A percentile compares a stretch with the other conserved stretches of the same genome.
Evolutionary conservation across 2,113 vertebrate genomes (phyloP).

Genomic region (Pardalotus punctatus): DNA sequence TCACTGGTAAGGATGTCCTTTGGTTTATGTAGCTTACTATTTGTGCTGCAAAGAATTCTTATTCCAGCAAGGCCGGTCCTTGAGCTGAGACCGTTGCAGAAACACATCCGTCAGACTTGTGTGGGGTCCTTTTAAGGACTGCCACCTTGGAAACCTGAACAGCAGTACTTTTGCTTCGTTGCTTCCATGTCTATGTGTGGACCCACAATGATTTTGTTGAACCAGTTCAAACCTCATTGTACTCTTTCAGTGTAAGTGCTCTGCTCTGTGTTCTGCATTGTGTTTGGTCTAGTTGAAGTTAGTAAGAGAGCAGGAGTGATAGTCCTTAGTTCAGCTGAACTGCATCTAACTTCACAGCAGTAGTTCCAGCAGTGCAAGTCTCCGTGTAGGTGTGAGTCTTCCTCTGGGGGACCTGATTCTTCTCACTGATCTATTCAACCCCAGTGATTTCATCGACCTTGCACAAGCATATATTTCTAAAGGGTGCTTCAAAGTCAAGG

Average conservation of each 20-base stretch:
- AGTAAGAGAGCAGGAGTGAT: neutral
- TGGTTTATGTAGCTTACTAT: neutral
- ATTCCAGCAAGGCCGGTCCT: neutral
- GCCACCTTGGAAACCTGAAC: neutral
- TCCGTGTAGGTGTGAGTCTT: neutral
- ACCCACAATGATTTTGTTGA: neutral
- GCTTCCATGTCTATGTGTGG: neutral
- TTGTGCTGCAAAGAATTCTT: neutral
- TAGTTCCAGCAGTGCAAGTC: neutral
- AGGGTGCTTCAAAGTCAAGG: neutral
- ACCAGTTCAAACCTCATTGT: neutral
- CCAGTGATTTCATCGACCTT: neutral
- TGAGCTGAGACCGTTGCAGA: neutral
- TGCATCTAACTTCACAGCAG: neutral
- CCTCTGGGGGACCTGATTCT: neutral
- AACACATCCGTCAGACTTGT: neutral
- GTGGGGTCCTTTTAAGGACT: neutral
- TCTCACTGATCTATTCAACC: neutral
- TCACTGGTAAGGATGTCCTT: constrained; percentile 81
- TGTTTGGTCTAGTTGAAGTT: neutral
- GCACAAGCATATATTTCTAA: neutral
- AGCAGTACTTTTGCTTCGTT: neutral
- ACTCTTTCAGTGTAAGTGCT: neutral
- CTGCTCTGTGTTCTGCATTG: neutral
- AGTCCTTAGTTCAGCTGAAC: neutral